A percentile compares a stretch with the other conserved stretches of the same genome.
phyloP scores from a whole-genome alignment of 2,888 invertebrate species.

The Pyrocoelia pectoralis region DNA sequence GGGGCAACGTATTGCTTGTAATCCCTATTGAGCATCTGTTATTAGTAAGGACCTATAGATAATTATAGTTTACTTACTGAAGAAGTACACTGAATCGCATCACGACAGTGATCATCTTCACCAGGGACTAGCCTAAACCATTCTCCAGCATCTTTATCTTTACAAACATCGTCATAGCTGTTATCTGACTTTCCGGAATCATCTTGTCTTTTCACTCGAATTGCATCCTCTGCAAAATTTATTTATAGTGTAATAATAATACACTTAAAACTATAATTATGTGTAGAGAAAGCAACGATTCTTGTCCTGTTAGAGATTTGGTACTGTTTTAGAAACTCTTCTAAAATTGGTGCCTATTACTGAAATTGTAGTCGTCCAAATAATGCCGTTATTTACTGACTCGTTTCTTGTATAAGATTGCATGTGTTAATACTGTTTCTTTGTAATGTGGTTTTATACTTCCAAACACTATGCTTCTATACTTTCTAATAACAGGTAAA shows the following conservation, averaged over 20 bases:
- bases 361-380: too few relatives aligned
- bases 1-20: slow-evolving; percentile 92
- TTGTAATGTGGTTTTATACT: slow-evolving; percentile 7
- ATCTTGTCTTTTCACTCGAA: slow-evolving; percentile 62
- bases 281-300: background rate
- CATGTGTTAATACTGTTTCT: background rate
- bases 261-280: background rate
- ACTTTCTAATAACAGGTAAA: slow-evolving; percentile 5
- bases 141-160: slow-evolving; percentile 94
- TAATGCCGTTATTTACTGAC: too few relatives aligned
- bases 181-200: slow-evolving; percentile 84
- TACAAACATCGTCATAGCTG: slow-evolving; percentile 89
- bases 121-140: slow-evolving; percentile 92
- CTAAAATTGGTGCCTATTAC: too few relatives aligned
- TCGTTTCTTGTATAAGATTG: background rate
- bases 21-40: slow-evolving; percentile 69
- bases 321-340: background rate
- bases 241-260: background rate
- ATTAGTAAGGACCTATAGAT: background rate
- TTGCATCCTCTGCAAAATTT: slow-evolving; percentile 13
- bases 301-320: too few relatives aligned
- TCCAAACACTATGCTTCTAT: background rate
- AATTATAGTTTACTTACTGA: slow-evolving; percentile 66
- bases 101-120: slow-evolving; percentile 91
- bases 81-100: slow-evolving; percentile 94